Evolutionary conservation across 2,113 vertebrate species (phyloP).

Genomic region (Cryptotis parvus): DNA sequence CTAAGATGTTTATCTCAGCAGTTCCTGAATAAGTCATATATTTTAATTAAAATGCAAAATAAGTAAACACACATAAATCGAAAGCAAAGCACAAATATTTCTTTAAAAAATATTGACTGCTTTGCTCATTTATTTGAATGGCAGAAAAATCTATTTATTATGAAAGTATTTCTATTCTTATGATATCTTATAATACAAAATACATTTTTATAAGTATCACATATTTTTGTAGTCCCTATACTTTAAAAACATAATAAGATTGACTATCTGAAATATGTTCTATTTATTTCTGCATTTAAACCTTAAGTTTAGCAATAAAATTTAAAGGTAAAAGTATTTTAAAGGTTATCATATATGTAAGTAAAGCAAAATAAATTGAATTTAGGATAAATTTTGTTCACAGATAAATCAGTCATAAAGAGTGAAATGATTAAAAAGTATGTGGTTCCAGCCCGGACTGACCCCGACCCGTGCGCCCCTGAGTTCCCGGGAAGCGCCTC

Average conservation of each 20-base stretch:
- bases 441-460: too few relatives aligned
- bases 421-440: background rate
- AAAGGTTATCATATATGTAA: background rate
- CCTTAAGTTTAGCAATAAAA: constrained; percentile 26
- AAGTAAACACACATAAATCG: constrained; percentile 59
- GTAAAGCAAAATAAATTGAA: constrained; percentile 10
- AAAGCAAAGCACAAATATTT: constrained; percentile 23
- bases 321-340: constrained; percentile 4
- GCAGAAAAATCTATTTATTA: background rate
- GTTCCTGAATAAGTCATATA: constrained; percentile 3
- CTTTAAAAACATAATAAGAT: constrained; percentile 38
- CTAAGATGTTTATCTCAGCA: background rate
- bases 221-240: constrained; percentile 22
- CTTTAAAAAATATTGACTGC: constrained; percentile 37
- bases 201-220: constrained; percentile 37
- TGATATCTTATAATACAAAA: background rate
- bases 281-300: constrained; percentile 44
- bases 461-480: too few relatives aligned
- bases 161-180: constrained; percentile 20
- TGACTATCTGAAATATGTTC: background rate
- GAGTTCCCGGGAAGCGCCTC: too few relatives aligned
- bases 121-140: constrained; percentile 67
- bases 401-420: background rate
- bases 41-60: constrained; percentile 46
- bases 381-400: background rate